A percentile compares a stretch with the other conserved stretches of the same genome.
phyloP scores from a whole-genome alignment of 2,888 invertebrate genomes.

The Ophioninae sp. region DNA sequence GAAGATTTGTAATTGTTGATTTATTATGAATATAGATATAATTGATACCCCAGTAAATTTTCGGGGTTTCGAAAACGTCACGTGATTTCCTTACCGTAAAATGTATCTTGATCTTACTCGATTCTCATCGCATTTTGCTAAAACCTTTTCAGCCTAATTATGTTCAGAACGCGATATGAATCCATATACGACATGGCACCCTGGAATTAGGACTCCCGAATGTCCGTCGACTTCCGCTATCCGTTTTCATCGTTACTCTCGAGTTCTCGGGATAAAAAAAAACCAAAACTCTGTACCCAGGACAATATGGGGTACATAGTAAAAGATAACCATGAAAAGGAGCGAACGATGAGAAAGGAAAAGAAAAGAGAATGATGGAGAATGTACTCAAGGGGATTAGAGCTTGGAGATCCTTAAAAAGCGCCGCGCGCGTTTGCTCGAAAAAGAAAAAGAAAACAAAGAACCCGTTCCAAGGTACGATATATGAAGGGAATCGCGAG shows the following conservation, averaged over 20 bases:
- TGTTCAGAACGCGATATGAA: constrained; percentile 4
- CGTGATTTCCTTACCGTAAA: too few relatives aligned
- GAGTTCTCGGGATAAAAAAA: constrained; percentile 14
- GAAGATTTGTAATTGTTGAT: too few relatives aligned
- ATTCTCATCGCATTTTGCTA: too few relatives aligned
- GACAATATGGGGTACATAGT: constrained; percentile 64
- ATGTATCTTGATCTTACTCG: too few relatives aligned
- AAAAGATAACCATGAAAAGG: constrained; percentile 4
- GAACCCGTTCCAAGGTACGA: constrained; percentile 67
- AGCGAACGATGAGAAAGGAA: not conserved
- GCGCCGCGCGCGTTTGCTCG: constrained; percentile 57
- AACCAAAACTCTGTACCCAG: constrained; percentile 14
- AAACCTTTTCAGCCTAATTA: not conserved
- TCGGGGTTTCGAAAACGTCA: too few relatives aligned
- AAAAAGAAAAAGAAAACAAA: constrained; percentile 39
- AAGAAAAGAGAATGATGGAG: constrained; percentile 7
- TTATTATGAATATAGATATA: too few relatives aligned
- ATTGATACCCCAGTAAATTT: too few relatives aligned
- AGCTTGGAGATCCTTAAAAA: constrained; percentile 53
- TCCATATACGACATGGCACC: not conserved
- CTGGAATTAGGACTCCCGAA: constrained; percentile 9
- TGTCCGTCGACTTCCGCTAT: constrained; percentile 40
- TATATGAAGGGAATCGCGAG: constrained; percentile 66
- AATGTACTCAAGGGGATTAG: constrained; percentile 41
- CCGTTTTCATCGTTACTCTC: constrained; percentile 18